phyloP scores from a whole-genome alignment of 2,888 invertebrate species.

The Hirtodrosophila histrioides region DNA sequence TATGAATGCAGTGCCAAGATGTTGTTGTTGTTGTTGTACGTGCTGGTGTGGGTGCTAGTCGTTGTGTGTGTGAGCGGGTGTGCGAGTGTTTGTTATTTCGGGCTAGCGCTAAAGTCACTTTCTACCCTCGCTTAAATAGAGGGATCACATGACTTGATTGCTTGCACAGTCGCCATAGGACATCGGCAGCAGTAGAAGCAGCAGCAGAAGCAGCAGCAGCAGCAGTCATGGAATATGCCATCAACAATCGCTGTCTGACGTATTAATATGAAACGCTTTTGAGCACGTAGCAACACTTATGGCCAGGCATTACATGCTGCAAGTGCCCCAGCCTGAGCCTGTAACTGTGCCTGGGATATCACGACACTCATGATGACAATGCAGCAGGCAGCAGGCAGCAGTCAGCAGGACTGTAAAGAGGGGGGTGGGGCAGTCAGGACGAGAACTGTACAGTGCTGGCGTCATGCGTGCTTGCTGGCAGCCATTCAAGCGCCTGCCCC shows the following conservation, averaged over 20 bases:
- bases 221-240: slow-evolving; percentile 55
- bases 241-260: slow-evolving; percentile 72
- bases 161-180: slow-evolving; percentile 72
- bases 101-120: slow-evolving; percentile 72
- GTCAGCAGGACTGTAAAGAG: background rate
- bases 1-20: slow-evolving; percentile 76
- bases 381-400: slow-evolving; percentile 19
- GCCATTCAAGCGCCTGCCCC: slow-evolving; percentile 59
- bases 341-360: slow-evolving; percentile 61
- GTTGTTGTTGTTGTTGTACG: slow-evolving; percentile 43
- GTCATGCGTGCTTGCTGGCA: slow-evolving; percentile 69
- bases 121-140: slow-evolving; percentile 78
- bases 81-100: slow-evolving; percentile 57
- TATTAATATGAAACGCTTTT: slow-evolving; percentile 81
- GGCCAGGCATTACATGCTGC: slow-evolving; percentile 75
- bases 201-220: slow-evolving; percentile 2
- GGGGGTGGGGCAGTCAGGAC: background rate
- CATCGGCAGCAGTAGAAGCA: slow-evolving; percentile 44
- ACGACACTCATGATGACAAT: slow-evolving; percentile 71
- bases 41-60: slow-evolving; percentile 14
- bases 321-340: slow-evolving; percentile 56
- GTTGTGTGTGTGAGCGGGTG: slow-evolving; percentile 13
- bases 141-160: slow-evolving; percentile 79
- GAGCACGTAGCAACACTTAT: slow-evolving; percentile 82
- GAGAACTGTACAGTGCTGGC: slow-evolving; percentile 10